Evolutionary conservation across 1,140 invertebrate genomes (phyloP).

Genomic region (Acyrthosiphon pisum): DNA sequence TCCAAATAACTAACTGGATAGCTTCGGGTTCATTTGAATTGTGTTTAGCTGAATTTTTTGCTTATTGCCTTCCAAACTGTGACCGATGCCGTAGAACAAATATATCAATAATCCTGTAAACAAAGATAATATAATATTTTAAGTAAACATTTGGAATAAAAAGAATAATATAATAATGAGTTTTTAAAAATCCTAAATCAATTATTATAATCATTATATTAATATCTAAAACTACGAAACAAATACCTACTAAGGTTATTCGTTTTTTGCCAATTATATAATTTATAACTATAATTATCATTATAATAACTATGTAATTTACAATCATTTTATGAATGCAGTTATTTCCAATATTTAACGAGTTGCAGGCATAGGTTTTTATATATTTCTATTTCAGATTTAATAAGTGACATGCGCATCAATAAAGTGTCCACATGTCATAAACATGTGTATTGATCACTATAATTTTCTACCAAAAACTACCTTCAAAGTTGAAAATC

Average conservation of each 20-base stretch:
- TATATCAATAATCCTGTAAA: conserved; percentile 55
- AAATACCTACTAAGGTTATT: background rate
- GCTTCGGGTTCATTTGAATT: conserved; percentile 5
- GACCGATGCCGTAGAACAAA: conserved; percentile 53
- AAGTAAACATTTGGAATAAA: background rate
- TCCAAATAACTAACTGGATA: background rate
- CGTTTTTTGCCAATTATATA: background rate
- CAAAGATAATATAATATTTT: background rate
- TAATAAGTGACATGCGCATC: background rate
- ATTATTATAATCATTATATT: conserved; percentile 3
- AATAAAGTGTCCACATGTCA: background rate
- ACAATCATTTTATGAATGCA: background rate
- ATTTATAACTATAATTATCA: background rate
- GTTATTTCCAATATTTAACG: too few relatives aligned
- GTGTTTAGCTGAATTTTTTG: background rate
- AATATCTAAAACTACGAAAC: background rate
- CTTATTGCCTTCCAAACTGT: conserved; percentile 50
- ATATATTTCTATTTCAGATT: background rate
- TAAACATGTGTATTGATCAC: background rate
- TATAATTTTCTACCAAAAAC: background rate
- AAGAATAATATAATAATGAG: background rate
- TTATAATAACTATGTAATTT: background rate
- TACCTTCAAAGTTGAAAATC: too few relatives aligned
- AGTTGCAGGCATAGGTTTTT: background rate
- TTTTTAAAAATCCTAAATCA: background rate